Evolutionary conservation across 2,797 vertebrate species (phyloP).

Genomic region (Acanthornis magna): DNA sequence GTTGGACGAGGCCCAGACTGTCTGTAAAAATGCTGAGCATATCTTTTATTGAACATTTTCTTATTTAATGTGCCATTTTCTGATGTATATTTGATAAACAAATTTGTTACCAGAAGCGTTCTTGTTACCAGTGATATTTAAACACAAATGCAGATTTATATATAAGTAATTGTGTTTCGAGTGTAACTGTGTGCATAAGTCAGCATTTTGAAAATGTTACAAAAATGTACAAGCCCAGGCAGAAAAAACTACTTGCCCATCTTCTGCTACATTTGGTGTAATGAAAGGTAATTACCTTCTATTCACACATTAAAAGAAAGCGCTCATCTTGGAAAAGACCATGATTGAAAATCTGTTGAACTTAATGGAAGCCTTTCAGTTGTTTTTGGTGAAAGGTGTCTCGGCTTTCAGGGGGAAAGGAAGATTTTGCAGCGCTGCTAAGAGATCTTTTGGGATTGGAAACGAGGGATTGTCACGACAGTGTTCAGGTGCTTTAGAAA

Average conservation of each 20-base stretch:
- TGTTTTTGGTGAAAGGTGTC: not conserved
- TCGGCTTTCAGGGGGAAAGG: not conserved
- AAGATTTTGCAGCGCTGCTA: not conserved
- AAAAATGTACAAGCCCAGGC: slow-evolving; percentile 29
- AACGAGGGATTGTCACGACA: not conserved
- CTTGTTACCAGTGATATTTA: slow-evolving; percentile 58
- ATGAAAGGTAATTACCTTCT: slow-evolving; percentile 41
- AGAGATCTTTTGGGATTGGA: not conserved
- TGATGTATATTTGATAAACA: slow-evolving; percentile 51
- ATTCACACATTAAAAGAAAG: slow-evolving; percentile 26
- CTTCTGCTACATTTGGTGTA: slow-evolving; percentile 1
- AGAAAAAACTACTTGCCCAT: slow-evolving; percentile 38
- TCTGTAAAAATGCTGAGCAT: slow-evolving; percentile 39
- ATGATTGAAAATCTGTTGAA: not conserved
- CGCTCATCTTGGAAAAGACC: not conserved
- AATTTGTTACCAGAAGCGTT: slow-evolving; percentile 45
- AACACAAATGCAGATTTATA: slow-evolving; percentile 54
- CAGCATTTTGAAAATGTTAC: slow-evolving; percentile 53
- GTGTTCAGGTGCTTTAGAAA: not conserved
- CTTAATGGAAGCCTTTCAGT: slow-evolving; percentile 1
- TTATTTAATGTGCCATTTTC: slow-evolving; percentile 55
- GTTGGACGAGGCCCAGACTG: not conserved
- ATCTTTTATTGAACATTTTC: slow-evolving; percentile 33
- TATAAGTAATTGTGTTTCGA: slow-evolving; percentile 37
- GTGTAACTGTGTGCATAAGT: slow-evolving; percentile 27